A percentile compares a stretch with the other conserved stretches of the same genome.
Evolutionary conservation across 2,888 invertebrate genomes (phyloP).

Genomic region (Spisula subtruncata): DNA sequence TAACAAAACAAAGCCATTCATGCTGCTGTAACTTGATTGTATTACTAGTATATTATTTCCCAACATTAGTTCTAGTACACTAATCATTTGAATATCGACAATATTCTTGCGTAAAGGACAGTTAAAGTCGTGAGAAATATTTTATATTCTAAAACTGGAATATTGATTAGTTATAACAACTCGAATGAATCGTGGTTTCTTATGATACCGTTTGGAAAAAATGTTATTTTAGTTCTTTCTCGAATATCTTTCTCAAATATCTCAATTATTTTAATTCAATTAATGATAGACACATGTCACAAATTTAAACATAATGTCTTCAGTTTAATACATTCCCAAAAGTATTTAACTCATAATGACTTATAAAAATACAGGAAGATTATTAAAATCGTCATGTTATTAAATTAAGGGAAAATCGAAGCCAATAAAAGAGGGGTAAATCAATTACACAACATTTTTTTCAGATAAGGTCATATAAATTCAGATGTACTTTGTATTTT

Average conservation of each 20-base stretch:
- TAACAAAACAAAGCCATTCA: neutral
- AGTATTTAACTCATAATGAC: neutral
- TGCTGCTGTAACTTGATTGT: neutral
- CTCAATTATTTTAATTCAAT: neutral
- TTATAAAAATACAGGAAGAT: neutral
- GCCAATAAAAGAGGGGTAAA: neutral
- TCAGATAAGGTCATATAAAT: neutral
- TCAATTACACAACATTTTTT: neutral
- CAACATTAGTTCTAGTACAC: no score
- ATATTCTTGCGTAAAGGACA: neutral
- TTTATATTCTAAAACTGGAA: neutral
- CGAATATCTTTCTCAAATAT: neutral
- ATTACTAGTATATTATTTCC: neutral
- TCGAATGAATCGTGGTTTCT: neutral
- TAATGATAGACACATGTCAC: neutral
- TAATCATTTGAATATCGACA: neutral
- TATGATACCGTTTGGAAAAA: neutral
- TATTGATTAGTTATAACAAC: neutral
- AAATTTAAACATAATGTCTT: neutral
- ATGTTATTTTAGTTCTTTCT: neutral
- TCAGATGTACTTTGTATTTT: neutral
- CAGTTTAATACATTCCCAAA: neutral
- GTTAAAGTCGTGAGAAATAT: neutral
- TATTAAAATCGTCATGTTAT: neutral
- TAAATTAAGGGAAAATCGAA: constrained; percentile 2